A percentile compares a stretch with the other conserved stretches of the same genome.
phyloP scores from a whole-genome alignment of 2,888 invertebrate genomes.

The Euplagia quadripunctaria region DNA sequence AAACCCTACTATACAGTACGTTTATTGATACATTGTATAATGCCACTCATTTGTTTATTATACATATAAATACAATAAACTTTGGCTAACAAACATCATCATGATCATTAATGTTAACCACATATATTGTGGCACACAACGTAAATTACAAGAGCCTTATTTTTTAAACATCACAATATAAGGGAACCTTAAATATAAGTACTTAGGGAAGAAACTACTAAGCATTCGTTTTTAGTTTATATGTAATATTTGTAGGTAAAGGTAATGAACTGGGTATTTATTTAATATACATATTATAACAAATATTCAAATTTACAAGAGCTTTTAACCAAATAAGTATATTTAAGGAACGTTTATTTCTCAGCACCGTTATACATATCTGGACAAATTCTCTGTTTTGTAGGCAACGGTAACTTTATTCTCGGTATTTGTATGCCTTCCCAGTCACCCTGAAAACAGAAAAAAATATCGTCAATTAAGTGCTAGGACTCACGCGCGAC shows the following conservation, averaged over 20 bases:
- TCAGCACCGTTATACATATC: constrained; percentile 29
- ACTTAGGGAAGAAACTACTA: not conserved
- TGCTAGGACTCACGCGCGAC: not conserved
- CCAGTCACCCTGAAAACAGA: constrained; percentile 82
- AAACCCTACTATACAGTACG: not conserved
- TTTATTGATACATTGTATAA: constrained; percentile 2
- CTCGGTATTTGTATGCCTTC: constrained; percentile 86
- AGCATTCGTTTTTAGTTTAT: not conserved
- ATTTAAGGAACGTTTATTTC: constrained; percentile 18
- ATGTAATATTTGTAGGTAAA: not conserved
- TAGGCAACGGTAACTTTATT: constrained; percentile 81
- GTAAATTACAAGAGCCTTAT: not conserved
- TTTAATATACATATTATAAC: not conserved
- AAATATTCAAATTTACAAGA: too few relatives aligned
- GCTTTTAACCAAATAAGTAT: not conserved
- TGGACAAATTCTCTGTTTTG: constrained; percentile 74
- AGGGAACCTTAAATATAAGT: not conserved
- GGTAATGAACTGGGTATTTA: not conserved
- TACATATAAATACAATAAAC: not conserved
- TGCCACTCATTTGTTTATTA: constrained; percentile 7
- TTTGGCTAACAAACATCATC: not conserved
- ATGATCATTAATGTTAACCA: too few relatives aligned
- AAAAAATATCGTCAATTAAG: too few relatives aligned
- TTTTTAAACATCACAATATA: constrained; percentile 1
- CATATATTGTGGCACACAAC: too few relatives aligned